Percentiles rank a stretch among this genome's conserved stretches.
These are phyloP conservation scores for Eulemur rufifrons DNA, from an alignment of 2,113 vertebrate species.

Conservation along the genomic window DNA sequence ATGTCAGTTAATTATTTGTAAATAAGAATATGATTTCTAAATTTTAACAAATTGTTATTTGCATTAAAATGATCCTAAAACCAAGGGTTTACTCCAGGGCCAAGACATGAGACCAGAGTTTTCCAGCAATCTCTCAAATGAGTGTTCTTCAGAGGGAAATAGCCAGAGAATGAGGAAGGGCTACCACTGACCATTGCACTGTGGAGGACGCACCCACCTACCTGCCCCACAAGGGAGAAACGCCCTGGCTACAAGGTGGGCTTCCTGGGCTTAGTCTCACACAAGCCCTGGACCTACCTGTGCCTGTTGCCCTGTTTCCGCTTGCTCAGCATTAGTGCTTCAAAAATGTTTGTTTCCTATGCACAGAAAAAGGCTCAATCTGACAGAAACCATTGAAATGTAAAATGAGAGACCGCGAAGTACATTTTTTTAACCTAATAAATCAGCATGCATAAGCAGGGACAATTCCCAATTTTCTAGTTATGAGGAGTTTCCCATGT, in stretches of 20 bases:
- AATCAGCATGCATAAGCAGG: not conserved
- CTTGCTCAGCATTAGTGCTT: not conserved
- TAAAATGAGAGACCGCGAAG: not conserved
- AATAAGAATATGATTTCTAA: not conserved
- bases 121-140: not conserved
- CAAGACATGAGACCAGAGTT: not conserved
- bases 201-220: not conserved
- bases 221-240: rapidly evolving
- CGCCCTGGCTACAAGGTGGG: not conserved
- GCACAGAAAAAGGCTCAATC: not conserved
- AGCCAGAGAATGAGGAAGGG: not conserved
- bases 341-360: not conserved
- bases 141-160: not conserved
- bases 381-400: not conserved
- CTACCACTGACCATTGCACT: not conserved
- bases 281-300: not conserved
- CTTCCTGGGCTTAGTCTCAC: not conserved
- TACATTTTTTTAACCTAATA: not conserved
- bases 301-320: not conserved
- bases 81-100: not conserved
- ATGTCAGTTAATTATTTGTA: not conserved
- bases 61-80: not conserved
- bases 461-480: not conserved
- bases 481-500: not conserved
- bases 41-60: not conserved